Percentiles rank a stretch among this genome's conserved stretches.
These are phyloP conservation scores for Cebus imitator DNA, from an alignment of 2,113 vertebrate species.

Conservation along the genomic window DNA sequence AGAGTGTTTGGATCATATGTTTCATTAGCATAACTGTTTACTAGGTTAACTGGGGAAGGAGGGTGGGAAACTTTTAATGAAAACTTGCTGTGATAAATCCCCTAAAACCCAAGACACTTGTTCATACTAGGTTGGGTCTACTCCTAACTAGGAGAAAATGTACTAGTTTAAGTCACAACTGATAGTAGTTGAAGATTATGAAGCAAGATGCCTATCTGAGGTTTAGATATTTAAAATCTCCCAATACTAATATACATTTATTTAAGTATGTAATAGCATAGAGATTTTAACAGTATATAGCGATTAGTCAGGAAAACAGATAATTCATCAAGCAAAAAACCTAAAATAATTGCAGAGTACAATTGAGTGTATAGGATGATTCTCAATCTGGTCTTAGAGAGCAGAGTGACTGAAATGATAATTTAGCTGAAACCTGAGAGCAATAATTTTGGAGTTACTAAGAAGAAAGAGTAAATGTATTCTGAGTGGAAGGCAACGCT, in stretches of 20 bases:
- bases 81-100: neutral
- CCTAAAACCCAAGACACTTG: neutral
- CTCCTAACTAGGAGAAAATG: neutral
- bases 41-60: neutral
- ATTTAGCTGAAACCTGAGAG: neutral
- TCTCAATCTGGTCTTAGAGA: neutral
- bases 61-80: conserved; percentile 18
- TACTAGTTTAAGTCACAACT: neutral
- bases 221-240: neutral
- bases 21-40: conserved; percentile 28
- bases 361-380: neutral
- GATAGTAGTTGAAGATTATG: neutral
- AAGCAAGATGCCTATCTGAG: neutral
- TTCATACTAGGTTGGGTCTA: neutral
- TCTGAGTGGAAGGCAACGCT: neutral
- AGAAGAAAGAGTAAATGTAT: neutral
- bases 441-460: neutral
- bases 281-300: neutral
- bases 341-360: neutral
- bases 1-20: neutral
- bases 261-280: neutral
- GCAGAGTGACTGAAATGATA: neutral
- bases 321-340: neutral
- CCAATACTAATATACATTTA: neutral
- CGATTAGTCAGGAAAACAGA: neutral